Conservation (phyloP, 2,113 vertebrate species). For the Monopterus albus region DNA sequence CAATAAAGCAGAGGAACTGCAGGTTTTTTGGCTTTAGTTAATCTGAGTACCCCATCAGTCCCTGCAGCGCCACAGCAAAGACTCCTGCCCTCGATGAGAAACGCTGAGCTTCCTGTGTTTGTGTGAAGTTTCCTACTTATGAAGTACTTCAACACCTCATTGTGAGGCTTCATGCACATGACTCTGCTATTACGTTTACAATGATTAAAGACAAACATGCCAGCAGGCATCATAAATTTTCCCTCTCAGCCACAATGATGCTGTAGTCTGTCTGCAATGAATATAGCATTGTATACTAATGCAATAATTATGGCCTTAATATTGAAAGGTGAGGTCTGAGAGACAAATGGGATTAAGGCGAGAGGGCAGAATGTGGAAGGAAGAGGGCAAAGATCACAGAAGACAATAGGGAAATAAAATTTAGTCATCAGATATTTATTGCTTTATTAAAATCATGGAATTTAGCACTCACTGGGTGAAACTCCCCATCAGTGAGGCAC, state of each 20-base stretch:
- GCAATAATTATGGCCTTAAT: conserved; percentile 3
- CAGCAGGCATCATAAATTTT: conserved; percentile 58
- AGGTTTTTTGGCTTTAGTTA: conserved; percentile 72
- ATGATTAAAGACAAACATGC: conserved; percentile 72
- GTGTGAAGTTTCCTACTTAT: conserved; percentile 83
- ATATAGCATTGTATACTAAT: not conserved
- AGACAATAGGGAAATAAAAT: conserved; percentile 54
- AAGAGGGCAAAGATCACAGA: conserved; percentile 46
- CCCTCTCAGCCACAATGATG: conserved; percentile 22
- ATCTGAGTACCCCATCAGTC: conserved; percentile 77
- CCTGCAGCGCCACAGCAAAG: conserved; percentile 51
- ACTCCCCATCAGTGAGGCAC: conserved; percentile 29
- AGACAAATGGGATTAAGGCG: conserved; percentile 58
- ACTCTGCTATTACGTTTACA: conserved; percentile 67
- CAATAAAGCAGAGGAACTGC: conserved; percentile 60
- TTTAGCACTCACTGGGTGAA: conserved; percentile 21
- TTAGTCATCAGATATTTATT: conserved; percentile 42
- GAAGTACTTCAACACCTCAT: conserved; percentile 82
- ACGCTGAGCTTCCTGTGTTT: conserved; percentile 85
- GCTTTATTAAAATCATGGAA: conserved; percentile 30
- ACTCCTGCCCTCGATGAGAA: conserved; percentile 75
- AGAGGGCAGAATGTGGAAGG: conserved; percentile 52
- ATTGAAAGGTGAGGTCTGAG: conserved; percentile 20
- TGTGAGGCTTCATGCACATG: conserved; percentile 72
- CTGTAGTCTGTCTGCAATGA: conserved; percentile 3